These are phyloP conservation scores for Gavia stellata DNA, from an alignment of 2,113 vertebrate genomes.

Conservation along the genomic window DNA sequence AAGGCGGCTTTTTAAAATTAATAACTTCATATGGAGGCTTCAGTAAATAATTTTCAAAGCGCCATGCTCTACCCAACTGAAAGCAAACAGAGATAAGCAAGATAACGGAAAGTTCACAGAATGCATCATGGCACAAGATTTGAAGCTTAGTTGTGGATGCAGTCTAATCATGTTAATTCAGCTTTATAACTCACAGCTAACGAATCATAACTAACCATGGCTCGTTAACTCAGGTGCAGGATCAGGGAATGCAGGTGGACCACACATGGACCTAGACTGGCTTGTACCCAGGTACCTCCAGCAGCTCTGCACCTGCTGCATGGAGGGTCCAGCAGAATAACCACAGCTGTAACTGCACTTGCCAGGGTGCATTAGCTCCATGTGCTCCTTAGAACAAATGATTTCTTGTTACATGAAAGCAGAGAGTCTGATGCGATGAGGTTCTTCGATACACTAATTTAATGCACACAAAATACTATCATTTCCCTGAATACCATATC, in stretches of 20 bases:
- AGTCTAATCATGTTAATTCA: background rate
- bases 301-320: background rate
- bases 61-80: background rate
- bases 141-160: background rate
- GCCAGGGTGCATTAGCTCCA: background rate
- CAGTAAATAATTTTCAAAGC: background rate
- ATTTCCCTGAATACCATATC: background rate
- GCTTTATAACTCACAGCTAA: background rate
- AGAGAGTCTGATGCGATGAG: background rate
- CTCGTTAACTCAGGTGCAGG: background rate
- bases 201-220: background rate
- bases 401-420: background rate
- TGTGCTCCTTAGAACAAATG: background rate
- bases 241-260: background rate
- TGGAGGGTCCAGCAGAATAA: background rate
- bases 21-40: background rate
- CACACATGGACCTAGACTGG: background rate
- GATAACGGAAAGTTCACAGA: background rate
- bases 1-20: background rate
- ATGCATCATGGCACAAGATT: background rate
- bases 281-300: background rate
- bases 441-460: background rate
- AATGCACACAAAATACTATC: background rate
- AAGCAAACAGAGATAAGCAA: background rate
- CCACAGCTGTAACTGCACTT: fast-evolving